A percentile compares a stretch with the other conserved stretches of the same genome.
These are phyloP conservation scores for Cecidostiba fungosa DNA, from an alignment of 2,888 invertebrate genomes.

Conservation along the genomic window DNA sequence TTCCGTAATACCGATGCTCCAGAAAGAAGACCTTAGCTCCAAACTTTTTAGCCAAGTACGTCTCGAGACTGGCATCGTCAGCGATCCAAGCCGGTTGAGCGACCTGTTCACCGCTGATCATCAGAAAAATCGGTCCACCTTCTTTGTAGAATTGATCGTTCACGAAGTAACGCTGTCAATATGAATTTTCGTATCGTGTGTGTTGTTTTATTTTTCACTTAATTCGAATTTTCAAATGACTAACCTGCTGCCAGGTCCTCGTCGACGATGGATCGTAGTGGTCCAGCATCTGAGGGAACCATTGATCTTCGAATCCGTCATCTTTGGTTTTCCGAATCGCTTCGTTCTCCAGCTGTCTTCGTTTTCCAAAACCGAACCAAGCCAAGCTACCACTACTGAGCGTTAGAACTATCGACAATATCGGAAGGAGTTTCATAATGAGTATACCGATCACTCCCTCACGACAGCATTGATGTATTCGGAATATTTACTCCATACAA, in stretches of 20 bases:
- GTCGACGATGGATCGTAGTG: conserved; percentile 83
- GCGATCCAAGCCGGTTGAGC: conserved; percentile 93
- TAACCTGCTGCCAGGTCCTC: conserved; percentile 91
- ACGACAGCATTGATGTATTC: not conserved
- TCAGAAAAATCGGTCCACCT: conserved; percentile 92
- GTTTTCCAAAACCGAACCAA: not conserved
- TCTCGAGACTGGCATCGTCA: conserved; percentile 88
- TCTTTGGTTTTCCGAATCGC: not conserved
- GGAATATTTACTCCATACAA: conserved; percentile 3
- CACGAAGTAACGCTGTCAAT: conserved; percentile 88
- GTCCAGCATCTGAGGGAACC: not conserved
- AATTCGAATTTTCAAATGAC: not conserved
- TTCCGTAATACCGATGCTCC: conserved; percentile 97
- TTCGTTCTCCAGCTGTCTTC: not conserved
- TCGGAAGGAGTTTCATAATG: conserved; percentile 9
- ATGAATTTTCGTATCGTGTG: conserved; percentile 25
- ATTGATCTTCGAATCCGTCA: not conserved
- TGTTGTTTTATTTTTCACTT: not conserved
- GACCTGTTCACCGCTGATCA: conserved; percentile 96
- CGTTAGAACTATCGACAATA: not conserved
- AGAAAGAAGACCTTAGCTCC: conserved; percentile 92
- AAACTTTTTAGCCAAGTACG: conserved; percentile 89
- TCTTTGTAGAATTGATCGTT: conserved; percentile 86
- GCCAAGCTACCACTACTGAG: not conserved
- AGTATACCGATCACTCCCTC: not conserved